Evolutionary conservation across 1,140 invertebrate genomes (phyloP).

Genomic region (Diabrotica undecimpunctata): DNA sequence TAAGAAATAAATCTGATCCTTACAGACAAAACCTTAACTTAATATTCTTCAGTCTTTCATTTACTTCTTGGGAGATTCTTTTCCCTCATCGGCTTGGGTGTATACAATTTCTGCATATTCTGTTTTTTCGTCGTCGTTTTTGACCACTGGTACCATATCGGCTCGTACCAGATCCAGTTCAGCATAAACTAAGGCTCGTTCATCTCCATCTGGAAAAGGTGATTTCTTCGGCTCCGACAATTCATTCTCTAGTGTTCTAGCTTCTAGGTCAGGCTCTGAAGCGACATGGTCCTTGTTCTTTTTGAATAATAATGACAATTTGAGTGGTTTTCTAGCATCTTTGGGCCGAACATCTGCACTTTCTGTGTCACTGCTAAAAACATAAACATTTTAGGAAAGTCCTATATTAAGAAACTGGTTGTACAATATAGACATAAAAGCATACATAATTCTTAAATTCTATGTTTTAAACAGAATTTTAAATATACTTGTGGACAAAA

Average conservation of each 20-base stretch:
- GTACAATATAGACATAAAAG: too few species aligned
- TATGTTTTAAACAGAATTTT: too few species aligned
- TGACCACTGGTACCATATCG: constrained; percentile 43
- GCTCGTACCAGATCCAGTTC: constrained; percentile 53
- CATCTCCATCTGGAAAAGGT: constrained; percentile 19
- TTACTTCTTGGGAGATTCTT: constrained; percentile 6
- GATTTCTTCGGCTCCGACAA: constrained; percentile 9
- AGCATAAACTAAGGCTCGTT: constrained; percentile 53
- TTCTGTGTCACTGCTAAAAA: constrained; percentile 52
- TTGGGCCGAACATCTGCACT: constrained; percentile 49
- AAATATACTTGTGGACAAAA: too few species aligned
- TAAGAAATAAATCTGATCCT: background rate
- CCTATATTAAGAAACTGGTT: too few species aligned
- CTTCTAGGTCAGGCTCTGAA: constrained; percentile 21
- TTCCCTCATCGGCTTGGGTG: constrained; percentile 31
- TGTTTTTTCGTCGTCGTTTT: constrained; percentile 52
- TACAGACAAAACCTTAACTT: background rate
- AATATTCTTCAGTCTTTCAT: background rate
- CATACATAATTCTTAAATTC: too few species aligned
- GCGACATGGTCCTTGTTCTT: constrained; percentile 39
- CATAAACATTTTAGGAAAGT: background rate
- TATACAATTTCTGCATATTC: constrained; percentile 63
- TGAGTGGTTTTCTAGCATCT: constrained; percentile 32
- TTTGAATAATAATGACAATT: constrained; percentile 37
- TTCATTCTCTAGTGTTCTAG: constrained; percentile 33